phyloP scores from a whole-genome alignment of 2,888 invertebrate genomes.

The Tenthredo distinguenda region DNA sequence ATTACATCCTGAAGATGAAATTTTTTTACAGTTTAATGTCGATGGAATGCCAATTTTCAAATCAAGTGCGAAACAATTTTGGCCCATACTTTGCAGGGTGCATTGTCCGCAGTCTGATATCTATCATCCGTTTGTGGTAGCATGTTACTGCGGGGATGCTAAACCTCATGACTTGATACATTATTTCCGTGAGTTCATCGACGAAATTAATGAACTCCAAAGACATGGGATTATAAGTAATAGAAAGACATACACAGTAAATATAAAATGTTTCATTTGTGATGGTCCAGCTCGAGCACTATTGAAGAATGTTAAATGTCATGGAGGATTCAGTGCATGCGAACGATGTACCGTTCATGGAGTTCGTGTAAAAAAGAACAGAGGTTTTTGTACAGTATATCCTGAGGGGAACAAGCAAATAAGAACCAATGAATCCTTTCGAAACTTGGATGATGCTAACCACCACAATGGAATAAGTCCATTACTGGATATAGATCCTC shows the following conservation, averaged over 20 bases:
- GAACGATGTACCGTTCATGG: slow-evolving; percentile 58
- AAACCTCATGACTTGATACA: slow-evolving; percentile 55
- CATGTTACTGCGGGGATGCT: slow-evolving; percentile 55
- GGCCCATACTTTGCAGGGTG: slow-evolving; percentile 58
- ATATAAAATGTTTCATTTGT: slow-evolving; percentile 57
- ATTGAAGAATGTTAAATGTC: slow-evolving; percentile 57
- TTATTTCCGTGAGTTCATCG: slow-evolving; percentile 55
- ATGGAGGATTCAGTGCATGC: slow-evolving; percentile 58
- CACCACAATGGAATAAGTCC: slow-evolving; percentile 20
- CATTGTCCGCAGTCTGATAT: slow-evolving; percentile 51
- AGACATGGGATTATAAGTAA: slow-evolving; percentile 52
- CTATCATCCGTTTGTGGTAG: slow-evolving; percentile 59
- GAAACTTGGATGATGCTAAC: slow-evolving; percentile 7
- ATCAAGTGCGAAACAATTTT: slow-evolving; percentile 56
- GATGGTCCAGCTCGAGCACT: slow-evolving; percentile 58
- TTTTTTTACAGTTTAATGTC: slow-evolving; percentile 51
- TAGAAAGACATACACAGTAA: slow-evolving; percentile 49
- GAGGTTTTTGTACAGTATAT: slow-evolving; percentile 45
- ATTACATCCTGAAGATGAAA: slow-evolving; percentile 36
- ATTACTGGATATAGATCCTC: slow-evolving; percentile 19
- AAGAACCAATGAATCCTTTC: slow-evolving; percentile 49
- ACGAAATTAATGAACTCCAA: slow-evolving; percentile 55
- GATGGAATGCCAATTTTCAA: slow-evolving; percentile 57
- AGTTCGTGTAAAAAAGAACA: slow-evolving; percentile 37
- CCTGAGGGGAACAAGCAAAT: slow-evolving; percentile 45